Percentiles rank a stretch among this genome's conserved stretches.
Evolutionary conservation across 30 jellyfish, hydroid and myxozoan genomes (phyloP).

Genomic region (Calvadosia cruxmelitensis): DNA sequence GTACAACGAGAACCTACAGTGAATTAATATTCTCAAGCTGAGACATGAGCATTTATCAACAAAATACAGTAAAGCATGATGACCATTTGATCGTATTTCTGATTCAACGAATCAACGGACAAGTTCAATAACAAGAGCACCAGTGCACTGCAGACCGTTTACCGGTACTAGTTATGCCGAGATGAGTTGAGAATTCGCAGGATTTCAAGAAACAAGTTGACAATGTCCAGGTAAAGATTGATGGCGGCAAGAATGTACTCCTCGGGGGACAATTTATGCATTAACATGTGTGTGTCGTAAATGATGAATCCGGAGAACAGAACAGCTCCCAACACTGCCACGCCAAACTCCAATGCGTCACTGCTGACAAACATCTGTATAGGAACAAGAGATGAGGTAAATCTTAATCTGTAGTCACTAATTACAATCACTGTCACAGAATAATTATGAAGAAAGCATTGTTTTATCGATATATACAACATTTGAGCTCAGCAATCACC

Average conservation of each 20-base stretch:
- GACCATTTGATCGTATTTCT: too few species aligned
- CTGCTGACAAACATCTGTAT: slow-evolving; percentile 57
- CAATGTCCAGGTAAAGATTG: slow-evolving; percentile 72
- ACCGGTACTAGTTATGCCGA: neutral
- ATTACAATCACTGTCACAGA: too few species aligned
- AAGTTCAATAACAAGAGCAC: too few species aligned
- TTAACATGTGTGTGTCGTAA: slow-evolving; percentile 76
- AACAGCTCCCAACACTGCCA: slow-evolving; percentile 73
- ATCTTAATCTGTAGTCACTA: too few species aligned
- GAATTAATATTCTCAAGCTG: too few species aligned
- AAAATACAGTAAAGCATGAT: too few species aligned
- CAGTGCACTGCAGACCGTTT: too few species aligned
- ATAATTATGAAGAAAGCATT: neutral
- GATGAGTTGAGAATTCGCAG: slow-evolving; percentile 38
- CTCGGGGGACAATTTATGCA: slow-evolving; percentile 81
- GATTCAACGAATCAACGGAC: too few species aligned
- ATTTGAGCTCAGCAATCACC: slow-evolving; percentile 17
- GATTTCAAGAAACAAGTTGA: slow-evolving; percentile 78
- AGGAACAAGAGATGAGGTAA: too few species aligned
- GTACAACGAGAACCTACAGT: too few species aligned
- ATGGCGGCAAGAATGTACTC: slow-evolving; percentile 89
- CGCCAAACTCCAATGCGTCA: slow-evolving; percentile 39
- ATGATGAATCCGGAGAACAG: slow-evolving; percentile 78
- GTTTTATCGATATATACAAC: neutral
- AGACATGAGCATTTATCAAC: too few species aligned